These are phyloP conservation scores for Musca vetustissima DNA, from an alignment of 1,140 invertebrate genomes.

Conservation along the genomic window DNA sequence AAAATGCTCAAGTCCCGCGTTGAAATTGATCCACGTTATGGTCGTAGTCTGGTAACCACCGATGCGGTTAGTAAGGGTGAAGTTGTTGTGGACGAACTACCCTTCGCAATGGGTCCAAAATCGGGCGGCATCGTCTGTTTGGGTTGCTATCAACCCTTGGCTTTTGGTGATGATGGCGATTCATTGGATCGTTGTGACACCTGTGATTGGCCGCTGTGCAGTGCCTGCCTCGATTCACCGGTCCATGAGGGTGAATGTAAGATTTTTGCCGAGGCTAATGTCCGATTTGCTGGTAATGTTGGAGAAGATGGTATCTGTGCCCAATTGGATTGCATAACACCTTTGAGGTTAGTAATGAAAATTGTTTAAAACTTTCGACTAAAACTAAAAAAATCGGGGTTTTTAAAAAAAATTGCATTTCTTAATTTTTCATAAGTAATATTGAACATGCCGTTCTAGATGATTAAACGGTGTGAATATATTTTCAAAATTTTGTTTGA, in stretches of 20 bases:
- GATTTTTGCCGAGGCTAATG: constrained; percentile 60
- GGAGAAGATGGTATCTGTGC: constrained; percentile 64
- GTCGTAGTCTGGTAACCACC: constrained; percentile 68
- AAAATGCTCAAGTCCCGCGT: constrained; percentile 47
- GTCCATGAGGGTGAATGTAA: constrained; percentile 68
- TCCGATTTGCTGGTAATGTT: constrained; percentile 65
- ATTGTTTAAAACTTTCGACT: too few relatives aligned
- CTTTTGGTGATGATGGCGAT: constrained; percentile 58
- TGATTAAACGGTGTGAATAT: too few relatives aligned
- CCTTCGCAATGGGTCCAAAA: constrained; percentile 77
- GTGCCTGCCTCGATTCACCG: constrained; percentile 62
- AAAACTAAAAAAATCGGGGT: too few relatives aligned
- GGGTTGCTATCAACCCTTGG: constrained; percentile 66
- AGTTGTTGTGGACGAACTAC: constrained; percentile 70
- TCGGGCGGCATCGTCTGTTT: constrained; percentile 70
- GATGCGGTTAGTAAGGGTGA: constrained; percentile 70
- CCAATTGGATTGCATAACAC: constrained; percentile 78
- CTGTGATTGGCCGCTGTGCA: constrained; percentile 80
- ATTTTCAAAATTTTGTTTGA: too few relatives aligned
- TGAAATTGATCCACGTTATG: constrained; percentile 58
- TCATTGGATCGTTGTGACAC: constrained; percentile 61
- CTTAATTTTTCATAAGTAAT: too few relatives aligned
- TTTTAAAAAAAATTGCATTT: too few relatives aligned
- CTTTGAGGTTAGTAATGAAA: constrained; percentile 62
- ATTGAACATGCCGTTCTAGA: too few relatives aligned